Evolutionary conservation across 2,888 invertebrate species (phyloP), one percentile per base, ranked within the genome.

Genomic region (Scelioninae gen. 1): DNA sequence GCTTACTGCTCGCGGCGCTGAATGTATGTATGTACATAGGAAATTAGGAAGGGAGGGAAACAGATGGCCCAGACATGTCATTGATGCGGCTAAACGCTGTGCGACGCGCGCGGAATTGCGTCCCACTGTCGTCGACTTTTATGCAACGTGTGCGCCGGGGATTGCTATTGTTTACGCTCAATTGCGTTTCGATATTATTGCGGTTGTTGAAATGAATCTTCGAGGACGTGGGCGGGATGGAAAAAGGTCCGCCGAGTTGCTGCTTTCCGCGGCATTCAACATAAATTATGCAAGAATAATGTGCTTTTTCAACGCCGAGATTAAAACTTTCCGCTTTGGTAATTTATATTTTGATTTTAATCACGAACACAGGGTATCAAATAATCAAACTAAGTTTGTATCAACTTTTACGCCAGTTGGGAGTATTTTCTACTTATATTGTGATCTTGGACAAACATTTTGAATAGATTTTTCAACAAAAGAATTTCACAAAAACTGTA

Each of bases 1-100:
- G 51, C 29, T 71, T 40, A 38, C 11, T 76, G 63, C 63, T 60
- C 58, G 53, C 56, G 55, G 51, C 49, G 47, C 13, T 51, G 75
- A 76, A 81, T 76, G 71, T 81, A 76, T 81, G 76, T 72, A 77
- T n/a, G n/a, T n/a, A n/a, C 82, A 72, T 65, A 76, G 82, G 82
- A 82, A 82, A 82, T 82, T 82, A 82, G 76, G 76, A 60, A 65
- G 74, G 63, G 75, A 77, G 71, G 60, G 66, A 81, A 81, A 81
- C 81, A 76, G 81, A 81, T 76, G 76, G 71, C 76, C 53, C 29
- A 71, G 72, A 82, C 76, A 66, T 72, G 82, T 55, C 76, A 82
- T 77, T 77, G 82, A 66, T 72, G 76, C 76, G 60, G 71, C 56
- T 76, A 63, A 75, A 69, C 58, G 58, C 43, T 40, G 53, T 16